Base-by-base conservation (phyloP, 1,140 invertebrate genomes). In the Zaprionus ornatus region DNA sequence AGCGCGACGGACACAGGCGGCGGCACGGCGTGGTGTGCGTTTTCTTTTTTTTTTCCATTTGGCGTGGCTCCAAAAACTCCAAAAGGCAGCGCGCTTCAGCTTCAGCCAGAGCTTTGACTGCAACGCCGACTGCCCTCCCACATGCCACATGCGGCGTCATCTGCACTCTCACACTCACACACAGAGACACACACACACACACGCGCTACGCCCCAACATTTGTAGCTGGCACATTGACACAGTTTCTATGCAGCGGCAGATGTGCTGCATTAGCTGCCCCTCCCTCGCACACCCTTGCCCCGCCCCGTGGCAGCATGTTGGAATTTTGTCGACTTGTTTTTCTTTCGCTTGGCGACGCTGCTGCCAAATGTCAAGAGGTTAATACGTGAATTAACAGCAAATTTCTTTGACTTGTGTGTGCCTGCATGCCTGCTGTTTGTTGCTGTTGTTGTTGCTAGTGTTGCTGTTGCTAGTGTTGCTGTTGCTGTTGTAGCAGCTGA, bases 331-430 rank as follows among this genome's bases (percentile, higher is more conserved):
- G 85, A 84, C 80, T 84, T 88, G 84, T 90, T 85, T 81, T 75
- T 67, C 42, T 54, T 63, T 64, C 60, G 69, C 67, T 70, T 84
- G 85, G 85, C 78, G 84, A 73, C 70, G 75, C 70, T 88, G 85
- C 81, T 90, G 81, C 81, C 75, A 91, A 91, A 91, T 91, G 88
- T 88, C 88, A 91, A 91, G 80, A 91, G 88, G 88, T 91, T 91
- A 91, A 91, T 91, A 91, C 88, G 83, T 91, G 87, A 91, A 91
- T 91, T 91, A 91, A 91, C 87, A 91, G 87, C 87, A 91, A 87
- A 91, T 91, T 91, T 91, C 87, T 87, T 87, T 87, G 83, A 87
- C 83, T 87, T 87, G 83, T 87, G 79, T 86, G 84, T 78, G 83
- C 79, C 73, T 88, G 84, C 80, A 73, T 76, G 61, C 40, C 27